Percentiles rank a stretch among this genome's conserved stretches.
Evolutionary conservation across 1,140 invertebrate species (phyloP).

Genomic region (Cydia fagiglandana): DNA sequence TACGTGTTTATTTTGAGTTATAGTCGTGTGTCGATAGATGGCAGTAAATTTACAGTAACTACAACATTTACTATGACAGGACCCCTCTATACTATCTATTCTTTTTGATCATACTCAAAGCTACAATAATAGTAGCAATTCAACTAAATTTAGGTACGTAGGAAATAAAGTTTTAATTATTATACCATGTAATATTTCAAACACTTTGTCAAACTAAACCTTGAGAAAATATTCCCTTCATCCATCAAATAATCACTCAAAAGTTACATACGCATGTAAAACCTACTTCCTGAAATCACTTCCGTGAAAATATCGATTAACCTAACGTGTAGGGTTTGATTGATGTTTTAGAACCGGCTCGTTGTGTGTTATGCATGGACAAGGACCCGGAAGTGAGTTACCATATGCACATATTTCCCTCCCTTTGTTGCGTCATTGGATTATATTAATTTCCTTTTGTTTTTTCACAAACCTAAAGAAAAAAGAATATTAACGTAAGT

Average conservation of each 20-base stretch:
- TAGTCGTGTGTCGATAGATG: no score
- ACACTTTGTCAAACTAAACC: not conserved
- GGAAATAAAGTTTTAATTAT: not conserved
- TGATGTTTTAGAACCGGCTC: conserved; percentile 1
- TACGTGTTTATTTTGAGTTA: no score
- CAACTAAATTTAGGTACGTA: not conserved
- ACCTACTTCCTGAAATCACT: conserved; percentile 13
- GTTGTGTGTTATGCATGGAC: not conserved
- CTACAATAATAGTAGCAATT: not conserved
- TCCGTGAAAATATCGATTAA: conserved; percentile 27
- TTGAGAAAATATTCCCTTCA: conserved; percentile 17
- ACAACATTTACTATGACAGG: no score
- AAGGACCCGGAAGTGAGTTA: not conserved
- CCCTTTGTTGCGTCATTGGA: not conserved
- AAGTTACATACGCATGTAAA: not conserved
- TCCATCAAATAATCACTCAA: conserved; percentile 20
- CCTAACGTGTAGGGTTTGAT: conserved; percentile 3
- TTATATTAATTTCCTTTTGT: no score
- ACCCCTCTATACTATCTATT: no score
- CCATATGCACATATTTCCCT: not conserved
- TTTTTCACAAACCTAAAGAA: no score
- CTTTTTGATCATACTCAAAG: not conserved
- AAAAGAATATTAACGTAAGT: no score
- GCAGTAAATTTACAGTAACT: no score
- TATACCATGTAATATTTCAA: not conserved